A percentile compares a stretch with the other conserved stretches of the same genome.
Conservation (phyloP, 92 coral and sea anemone species). For the Anthopleura xanthogrammica region DNA sequence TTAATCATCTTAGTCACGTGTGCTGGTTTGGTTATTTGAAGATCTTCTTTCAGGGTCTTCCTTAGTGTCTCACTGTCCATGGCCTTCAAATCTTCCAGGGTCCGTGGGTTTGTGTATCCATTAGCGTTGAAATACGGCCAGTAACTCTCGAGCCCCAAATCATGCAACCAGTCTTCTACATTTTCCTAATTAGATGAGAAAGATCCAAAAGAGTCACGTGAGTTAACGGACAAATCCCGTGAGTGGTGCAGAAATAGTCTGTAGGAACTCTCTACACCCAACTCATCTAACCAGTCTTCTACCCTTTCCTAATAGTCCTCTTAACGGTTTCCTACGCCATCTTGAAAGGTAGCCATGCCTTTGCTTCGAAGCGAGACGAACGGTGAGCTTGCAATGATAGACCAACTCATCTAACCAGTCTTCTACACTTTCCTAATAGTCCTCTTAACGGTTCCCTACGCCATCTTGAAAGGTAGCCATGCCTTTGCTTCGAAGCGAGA, state of each 20-base stretch:
- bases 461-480: no score
- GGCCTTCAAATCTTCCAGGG: slow-evolving; percentile 85
- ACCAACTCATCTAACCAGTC: no score
- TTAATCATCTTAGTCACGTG: slow-evolving; percentile 75
- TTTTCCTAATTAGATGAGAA: slow-evolving; percentile 50
- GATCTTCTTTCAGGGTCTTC: slow-evolving; percentile 46
- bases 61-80: slow-evolving; percentile 65
- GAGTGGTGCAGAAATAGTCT: not conserved
- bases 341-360: no score
- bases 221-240: not conserved
- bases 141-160: slow-evolving; percentile 88
- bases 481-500: no score
- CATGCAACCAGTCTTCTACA: slow-evolving; percentile 84
- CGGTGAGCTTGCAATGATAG: no score
- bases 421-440: no score
- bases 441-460: no score
- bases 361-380: no score
- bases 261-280: no score
- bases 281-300: no score
- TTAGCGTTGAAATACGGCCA: slow-evolving; percentile 71
- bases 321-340: no score
- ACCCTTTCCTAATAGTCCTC: no score
- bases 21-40: slow-evolving; percentile 60
- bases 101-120: slow-evolving; percentile 84
- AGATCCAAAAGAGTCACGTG: not conserved